These are phyloP conservation scores for Callospermophilus lateralis DNA, from an alignment of 2,113 vertebrate species.

Conservation along the genomic window DNA sequence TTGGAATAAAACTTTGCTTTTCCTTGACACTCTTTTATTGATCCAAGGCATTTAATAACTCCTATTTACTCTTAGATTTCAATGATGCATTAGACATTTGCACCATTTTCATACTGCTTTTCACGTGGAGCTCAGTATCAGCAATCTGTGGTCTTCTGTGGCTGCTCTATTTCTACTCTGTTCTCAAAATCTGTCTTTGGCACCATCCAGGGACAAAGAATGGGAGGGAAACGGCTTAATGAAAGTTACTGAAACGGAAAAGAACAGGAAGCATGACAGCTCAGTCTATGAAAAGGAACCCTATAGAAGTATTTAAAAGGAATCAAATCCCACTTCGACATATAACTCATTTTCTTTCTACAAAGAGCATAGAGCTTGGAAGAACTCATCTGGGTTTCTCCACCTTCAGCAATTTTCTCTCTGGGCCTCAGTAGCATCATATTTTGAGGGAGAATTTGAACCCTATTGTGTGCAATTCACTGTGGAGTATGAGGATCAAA, in stretches of 20 bases:
- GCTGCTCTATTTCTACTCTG: not conserved
- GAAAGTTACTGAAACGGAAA: not conserved
- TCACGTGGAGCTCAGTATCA: not conserved
- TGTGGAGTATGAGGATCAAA: not conserved
- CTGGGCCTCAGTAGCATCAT: not conserved
- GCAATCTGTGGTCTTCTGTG: not conserved
- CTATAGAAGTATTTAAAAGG: not conserved
- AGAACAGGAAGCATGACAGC: not conserved
- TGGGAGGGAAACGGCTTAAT: not conserved
- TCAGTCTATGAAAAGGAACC: not conserved
- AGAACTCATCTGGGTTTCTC: not conserved
- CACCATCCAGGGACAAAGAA: not conserved
- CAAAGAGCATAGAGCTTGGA: not conserved
- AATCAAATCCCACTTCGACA: not conserved
- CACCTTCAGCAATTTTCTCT: not conserved
- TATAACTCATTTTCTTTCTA: not conserved
- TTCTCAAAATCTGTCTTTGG: slow-evolving; percentile 25
- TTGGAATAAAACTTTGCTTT: not conserved
- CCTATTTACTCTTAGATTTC: not conserved
- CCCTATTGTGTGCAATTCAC: not conserved
- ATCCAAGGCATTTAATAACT: not conserved
- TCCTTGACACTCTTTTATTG: not conserved
- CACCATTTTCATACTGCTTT: not conserved
- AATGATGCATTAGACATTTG: not conserved
- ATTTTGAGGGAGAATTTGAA: not conserved